phyloP scores from a whole-genome alignment of 2,888 invertebrate species.

The Steinernema carpocapsae region DNA sequence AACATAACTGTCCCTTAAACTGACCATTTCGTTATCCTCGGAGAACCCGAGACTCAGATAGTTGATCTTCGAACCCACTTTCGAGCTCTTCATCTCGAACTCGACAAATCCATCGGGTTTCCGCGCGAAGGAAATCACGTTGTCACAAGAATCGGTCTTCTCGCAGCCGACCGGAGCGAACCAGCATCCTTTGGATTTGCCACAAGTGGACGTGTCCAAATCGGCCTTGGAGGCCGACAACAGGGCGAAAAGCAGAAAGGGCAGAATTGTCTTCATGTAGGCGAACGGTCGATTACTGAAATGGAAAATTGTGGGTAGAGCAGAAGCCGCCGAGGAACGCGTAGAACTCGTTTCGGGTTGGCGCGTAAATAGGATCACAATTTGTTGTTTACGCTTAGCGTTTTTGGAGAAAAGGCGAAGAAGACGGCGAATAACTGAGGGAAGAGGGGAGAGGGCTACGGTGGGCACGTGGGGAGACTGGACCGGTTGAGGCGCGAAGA shows the following conservation, averaged over 20 bases:
- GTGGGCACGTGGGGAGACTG: not conserved
- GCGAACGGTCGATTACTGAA: not conserved
- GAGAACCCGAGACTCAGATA: constrained; percentile 59
- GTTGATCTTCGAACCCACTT: constrained; percentile 35
- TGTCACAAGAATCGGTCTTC: constrained; percentile 25
- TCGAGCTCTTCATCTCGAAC: constrained; percentile 17
- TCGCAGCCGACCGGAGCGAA: constrained; percentile 35
- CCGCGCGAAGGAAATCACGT: constrained; percentile 35
- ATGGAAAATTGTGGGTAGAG: constrained; percentile 6
- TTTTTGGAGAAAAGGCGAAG: not conserved
- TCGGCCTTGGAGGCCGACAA: not conserved
- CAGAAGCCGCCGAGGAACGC: constrained; percentile 17
- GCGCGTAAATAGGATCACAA: constrained; percentile 19
- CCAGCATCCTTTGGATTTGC: constrained; percentile 50
- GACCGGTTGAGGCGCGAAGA: not conserved
- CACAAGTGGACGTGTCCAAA: constrained; percentile 50
- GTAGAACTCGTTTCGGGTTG: constrained; percentile 1
- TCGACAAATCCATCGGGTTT: constrained; percentile 1
- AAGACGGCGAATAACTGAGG: not conserved
- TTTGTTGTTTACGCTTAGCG: constrained; percentile 4
- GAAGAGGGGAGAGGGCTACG: not conserved
- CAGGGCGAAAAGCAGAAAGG: not conserved
- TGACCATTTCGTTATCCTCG: constrained; percentile 47
- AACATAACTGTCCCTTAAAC: too few species aligned
- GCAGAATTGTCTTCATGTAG: not conserved